phyloP scores from a whole-genome alignment of 2,888 invertebrate species.

The Chromoteleia sp. region DNA sequence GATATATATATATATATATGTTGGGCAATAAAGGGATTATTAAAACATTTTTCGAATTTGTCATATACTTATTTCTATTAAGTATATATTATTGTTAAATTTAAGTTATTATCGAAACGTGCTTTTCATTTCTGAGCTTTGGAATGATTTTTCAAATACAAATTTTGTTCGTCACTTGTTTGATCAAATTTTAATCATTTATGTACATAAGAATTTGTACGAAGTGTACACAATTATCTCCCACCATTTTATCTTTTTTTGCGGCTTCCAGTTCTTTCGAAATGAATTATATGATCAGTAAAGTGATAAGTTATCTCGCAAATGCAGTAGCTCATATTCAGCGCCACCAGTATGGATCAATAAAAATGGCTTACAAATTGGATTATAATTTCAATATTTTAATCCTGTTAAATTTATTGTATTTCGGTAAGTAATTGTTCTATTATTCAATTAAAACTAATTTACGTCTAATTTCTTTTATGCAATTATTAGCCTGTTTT shows the following conservation, averaged over 20 bases:
- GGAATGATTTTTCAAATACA: not conserved
- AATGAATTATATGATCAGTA: slow-evolving; percentile 52
- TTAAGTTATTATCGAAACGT: not conserved
- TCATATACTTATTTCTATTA: slow-evolving; percentile 20
- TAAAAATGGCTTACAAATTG: slow-evolving; percentile 27
- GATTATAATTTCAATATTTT: slow-evolving; percentile 22
- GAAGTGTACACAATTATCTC: slow-evolving; percentile 30
- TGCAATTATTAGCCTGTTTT: no score
- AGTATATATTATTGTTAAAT: not conserved
- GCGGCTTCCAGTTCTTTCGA: slow-evolving; percentile 20
- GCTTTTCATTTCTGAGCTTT: not conserved
- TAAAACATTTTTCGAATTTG: slow-evolving; percentile 18
- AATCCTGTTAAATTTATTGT: slow-evolving; percentile 12
- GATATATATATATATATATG: no score
- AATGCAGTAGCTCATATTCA: slow-evolving; percentile 33
- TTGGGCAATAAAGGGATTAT: slow-evolving; percentile 62
- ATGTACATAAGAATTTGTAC: slow-evolving; percentile 10
- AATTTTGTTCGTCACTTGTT: not conserved
- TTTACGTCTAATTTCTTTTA: no score
- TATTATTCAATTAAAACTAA: not conserved
- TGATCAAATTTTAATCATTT: slow-evolving; percentile 24
- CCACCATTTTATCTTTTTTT: slow-evolving; percentile 46
- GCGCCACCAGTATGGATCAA: not conserved
- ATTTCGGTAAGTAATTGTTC: slow-evolving; percentile 39
- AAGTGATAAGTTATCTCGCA: slow-evolving; percentile 50